phyloP scores from a whole-genome alignment of 1,140 invertebrate genomes.

The Bilobella aurantiaca region DNA sequence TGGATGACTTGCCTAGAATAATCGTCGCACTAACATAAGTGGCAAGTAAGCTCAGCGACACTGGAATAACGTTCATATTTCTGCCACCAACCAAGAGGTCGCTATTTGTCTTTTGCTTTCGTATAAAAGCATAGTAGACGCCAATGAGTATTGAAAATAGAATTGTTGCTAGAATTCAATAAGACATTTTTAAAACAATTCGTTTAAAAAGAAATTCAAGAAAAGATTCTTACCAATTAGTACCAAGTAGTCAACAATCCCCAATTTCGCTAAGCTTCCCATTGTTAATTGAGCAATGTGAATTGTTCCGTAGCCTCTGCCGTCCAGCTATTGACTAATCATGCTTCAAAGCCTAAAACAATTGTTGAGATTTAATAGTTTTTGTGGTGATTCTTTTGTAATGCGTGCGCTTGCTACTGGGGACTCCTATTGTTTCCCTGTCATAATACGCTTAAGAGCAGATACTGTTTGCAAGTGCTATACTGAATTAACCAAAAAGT shows the following conservation, averaged over 20 bases:
- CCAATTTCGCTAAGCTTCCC: background rate
- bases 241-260: background rate
- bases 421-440: too few species aligned
- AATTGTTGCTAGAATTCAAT: constrained; percentile 19
- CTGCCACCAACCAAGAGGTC: constrained; percentile 41
- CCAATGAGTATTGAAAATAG: constrained; percentile 36
- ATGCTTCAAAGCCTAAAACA: too few species aligned
- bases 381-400: too few species aligned
- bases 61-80: constrained; percentile 30
- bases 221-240: background rate
- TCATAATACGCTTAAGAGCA: too few species aligned
- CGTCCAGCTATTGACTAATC: too few species aligned
- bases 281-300: too few species aligned
- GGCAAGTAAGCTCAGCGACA: constrained; percentile 23
- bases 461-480: too few species aligned
- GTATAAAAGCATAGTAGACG: constrained; percentile 43
- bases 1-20: constrained; percentile 21
- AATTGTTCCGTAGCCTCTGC: too few species aligned
- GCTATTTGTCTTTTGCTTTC: constrained; percentile 41
- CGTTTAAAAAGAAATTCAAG: background rate
- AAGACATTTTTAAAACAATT: background rate
- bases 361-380: too few species aligned
- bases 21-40: constrained; percentile 32
- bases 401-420: too few species aligned
- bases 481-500: too few species aligned